Evolutionary conservation across 2,113 vertebrate genomes (phyloP).

Genomic region (Ptychochromis oligacanthus): DNA sequence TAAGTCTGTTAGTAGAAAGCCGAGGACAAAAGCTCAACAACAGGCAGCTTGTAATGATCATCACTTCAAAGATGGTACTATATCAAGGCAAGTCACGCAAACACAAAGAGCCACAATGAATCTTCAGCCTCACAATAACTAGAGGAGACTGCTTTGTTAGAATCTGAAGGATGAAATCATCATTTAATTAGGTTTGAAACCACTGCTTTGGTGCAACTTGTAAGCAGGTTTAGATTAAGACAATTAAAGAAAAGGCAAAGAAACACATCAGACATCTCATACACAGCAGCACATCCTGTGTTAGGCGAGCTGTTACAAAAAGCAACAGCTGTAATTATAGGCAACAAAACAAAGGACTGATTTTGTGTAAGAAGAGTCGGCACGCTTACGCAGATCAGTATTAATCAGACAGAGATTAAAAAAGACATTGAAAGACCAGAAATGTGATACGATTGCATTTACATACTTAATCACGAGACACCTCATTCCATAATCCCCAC

Average conservation of each 20-base stretch:
- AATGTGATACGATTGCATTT: slow-evolving; percentile 59
- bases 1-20: slow-evolving; percentile 62
- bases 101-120: slow-evolving; percentile 52
- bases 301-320: slow-evolving; percentile 33
- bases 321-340: slow-evolving; percentile 42
- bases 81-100: slow-evolving; percentile 55
- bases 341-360: slow-evolving; percentile 59
- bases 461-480: slow-evolving; percentile 53
- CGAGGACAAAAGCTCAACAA: slow-evolving; percentile 55
- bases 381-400: slow-evolving; percentile 61
- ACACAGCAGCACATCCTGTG: slow-evolving; percentile 66
- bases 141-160: slow-evolving; percentile 34
- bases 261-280: slow-evolving; percentile 66
- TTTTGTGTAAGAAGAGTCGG: slow-evolving; percentile 64
- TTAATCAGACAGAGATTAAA: slow-evolving; percentile 45
- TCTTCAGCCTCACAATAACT: slow-evolving; percentile 46
- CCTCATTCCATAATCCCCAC: slow-evolving; percentile 29
- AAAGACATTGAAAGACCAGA: slow-evolving; percentile 59
- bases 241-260: slow-evolving; percentile 56
- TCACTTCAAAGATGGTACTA: slow-evolving; percentile 57
- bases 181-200: slow-evolving; percentile 69
- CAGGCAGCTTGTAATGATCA: slow-evolving; percentile 60
- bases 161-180: slow-evolving; percentile 37
- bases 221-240: slow-evolving; percentile 70
- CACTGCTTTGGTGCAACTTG: slow-evolving; percentile 72